These are phyloP conservation scores for Hyperoplus lanceolatus DNA, from an alignment of 2,797 vertebrate species.

Conservation along the genomic window DNA sequence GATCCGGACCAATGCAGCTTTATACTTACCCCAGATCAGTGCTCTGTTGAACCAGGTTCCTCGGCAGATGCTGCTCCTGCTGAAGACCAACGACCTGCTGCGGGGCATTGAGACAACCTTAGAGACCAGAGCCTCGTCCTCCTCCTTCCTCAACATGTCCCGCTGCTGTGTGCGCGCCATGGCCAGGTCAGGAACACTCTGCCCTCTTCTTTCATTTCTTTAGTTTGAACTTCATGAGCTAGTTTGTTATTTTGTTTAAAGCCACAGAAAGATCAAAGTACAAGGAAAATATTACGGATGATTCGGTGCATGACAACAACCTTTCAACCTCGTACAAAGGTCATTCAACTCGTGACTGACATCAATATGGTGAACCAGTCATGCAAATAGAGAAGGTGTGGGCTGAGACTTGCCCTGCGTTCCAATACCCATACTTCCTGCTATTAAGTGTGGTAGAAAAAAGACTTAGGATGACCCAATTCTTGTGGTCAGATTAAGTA, in stretches of 20 bases:
- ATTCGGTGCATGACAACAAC: not conserved
- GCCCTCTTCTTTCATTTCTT: not conserved
- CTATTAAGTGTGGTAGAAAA: too few species aligned
- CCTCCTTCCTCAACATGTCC: constrained; percentile 97
- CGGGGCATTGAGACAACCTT: constrained; percentile 93
- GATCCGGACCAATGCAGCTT: constrained; percentile 90
- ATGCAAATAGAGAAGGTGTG: not conserved
- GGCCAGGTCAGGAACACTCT: constrained; percentile 81
- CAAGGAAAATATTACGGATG: not conserved
- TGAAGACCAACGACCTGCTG: constrained; percentile 97
- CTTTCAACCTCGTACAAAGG: not conserved
- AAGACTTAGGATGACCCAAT: too few species aligned
- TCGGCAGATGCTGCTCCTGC: constrained; percentile 94
- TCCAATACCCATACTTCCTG: too few species aligned
- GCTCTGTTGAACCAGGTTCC: constrained; percentile 92
- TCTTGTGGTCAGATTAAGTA: too few species aligned
- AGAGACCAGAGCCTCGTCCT: constrained; percentile 91
- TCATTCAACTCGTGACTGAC: not conserved
- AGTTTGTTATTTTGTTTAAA: not conserved
- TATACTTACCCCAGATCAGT: constrained; percentile 95
- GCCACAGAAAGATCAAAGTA: not conserved
- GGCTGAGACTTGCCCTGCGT: too few species aligned
- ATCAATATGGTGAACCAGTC: too few species aligned
- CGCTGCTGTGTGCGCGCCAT: constrained; percentile 93
- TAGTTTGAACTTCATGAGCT: not conserved